phyloP scores from a whole-genome alignment of 2,888 invertebrate genomes.

The Trachelus stipa region DNA sequence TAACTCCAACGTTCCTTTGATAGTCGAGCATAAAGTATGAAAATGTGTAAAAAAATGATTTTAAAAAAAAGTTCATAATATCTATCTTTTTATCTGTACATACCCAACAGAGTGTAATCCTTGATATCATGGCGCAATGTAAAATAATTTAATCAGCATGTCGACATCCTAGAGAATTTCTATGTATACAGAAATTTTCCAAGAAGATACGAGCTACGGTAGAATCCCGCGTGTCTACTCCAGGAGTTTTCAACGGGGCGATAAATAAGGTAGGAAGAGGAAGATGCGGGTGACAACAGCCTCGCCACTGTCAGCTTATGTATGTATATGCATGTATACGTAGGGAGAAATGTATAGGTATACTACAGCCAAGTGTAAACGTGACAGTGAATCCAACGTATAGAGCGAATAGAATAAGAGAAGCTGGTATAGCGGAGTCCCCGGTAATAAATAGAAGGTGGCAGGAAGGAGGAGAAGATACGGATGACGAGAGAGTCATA shows the following conservation, averaged over 20 bases:
- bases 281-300: conserved; percentile 9
- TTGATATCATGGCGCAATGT: not conserved
- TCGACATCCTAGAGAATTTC: not conserved
- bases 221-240: not conserved
- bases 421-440: not conserved
- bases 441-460: not conserved
- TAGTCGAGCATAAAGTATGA: not conserved
- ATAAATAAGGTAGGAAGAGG: not conserved
- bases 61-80: not conserved
- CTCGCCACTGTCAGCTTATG: not conserved
- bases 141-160: not conserved
- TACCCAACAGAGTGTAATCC: not conserved
- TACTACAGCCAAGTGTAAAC: not conserved
- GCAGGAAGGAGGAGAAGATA: not conserved
- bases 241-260: not conserved
- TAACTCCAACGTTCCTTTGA: not conserved
- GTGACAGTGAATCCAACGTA: not conserved
- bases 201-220: not conserved
- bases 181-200: not conserved
- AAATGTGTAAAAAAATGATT: not conserved
- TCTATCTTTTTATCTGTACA: not conserved
- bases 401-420: not conserved
- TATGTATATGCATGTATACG: not conserved
- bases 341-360: not conserved
- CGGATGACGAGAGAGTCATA: not conserved